phyloP scores from a whole-genome alignment of 2,113 vertebrate genomes.

The Carlito syrichta region DNA sequence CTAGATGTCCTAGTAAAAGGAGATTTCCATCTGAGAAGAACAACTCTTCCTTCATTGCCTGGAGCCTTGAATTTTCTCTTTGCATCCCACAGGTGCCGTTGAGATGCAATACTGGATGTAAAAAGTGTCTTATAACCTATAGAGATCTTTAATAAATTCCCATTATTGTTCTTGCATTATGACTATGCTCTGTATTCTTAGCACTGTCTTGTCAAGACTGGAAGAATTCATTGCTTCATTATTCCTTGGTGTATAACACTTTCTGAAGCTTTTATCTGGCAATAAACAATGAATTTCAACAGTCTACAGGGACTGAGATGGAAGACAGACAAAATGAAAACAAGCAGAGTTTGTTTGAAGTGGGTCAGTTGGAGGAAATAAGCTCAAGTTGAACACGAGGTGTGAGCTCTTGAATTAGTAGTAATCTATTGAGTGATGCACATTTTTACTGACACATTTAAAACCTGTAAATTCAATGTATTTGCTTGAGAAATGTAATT shows the following conservation, averaged over 20 bases:
- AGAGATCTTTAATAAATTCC: not conserved
- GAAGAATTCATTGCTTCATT: not conserved
- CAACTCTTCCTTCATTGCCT: not conserved
- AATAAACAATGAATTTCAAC: not conserved
- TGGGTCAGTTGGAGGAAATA: not conserved
- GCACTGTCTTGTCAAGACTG: not conserved
- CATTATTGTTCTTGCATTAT: not conserved
- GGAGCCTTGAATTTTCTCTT: not conserved
- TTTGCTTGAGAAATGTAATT: slow-evolving; percentile 39
- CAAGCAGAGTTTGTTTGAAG: not conserved
- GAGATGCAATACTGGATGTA: not conserved
- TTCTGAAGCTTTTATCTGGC: not conserved
- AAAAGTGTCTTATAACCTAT: not conserved
- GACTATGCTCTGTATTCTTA: not conserved
- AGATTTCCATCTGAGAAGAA: not conserved
- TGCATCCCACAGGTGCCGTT: not conserved
- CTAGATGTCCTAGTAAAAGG: not conserved
- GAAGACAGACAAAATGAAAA: slow-evolving; percentile 1
- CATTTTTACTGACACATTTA: not conserved
- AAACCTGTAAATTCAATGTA: not conserved
- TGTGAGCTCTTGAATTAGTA: not conserved
- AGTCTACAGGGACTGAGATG: not conserved
- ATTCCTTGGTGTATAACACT: not conserved
- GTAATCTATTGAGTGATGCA: not conserved
- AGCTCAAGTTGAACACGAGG: not conserved